Conservation (phyloP, 2,888 invertebrate genomes). For the Callosobruchus maculatus region DNA sequence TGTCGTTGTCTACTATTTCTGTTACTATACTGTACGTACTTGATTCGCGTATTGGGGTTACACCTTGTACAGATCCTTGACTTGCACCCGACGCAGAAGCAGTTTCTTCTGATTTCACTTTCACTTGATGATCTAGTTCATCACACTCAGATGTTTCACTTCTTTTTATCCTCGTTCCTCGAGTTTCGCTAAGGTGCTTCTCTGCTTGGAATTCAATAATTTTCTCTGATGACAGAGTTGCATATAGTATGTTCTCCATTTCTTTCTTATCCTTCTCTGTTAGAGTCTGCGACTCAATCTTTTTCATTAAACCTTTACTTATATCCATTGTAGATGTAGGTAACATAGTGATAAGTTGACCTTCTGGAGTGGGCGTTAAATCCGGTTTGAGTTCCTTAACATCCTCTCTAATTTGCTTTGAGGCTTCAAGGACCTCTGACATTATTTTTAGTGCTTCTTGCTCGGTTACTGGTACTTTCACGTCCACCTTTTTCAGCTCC, state of each 20-base stretch:
- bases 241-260: background rate
- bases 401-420: conserved; percentile 51
- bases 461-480: conserved; percentile 23
- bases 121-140: too few relatives aligned
- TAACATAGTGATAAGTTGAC: conserved; percentile 42
- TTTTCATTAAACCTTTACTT: conserved; percentile 4
- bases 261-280: conserved; percentile 1
- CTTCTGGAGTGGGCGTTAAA: conserved; percentile 53
- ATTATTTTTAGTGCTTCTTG: conserved; percentile 47
- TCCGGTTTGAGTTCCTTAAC: conserved; percentile 53
- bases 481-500: conserved; percentile 17
- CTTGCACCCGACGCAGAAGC: too few relatives aligned
- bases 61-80: too few relatives aligned
- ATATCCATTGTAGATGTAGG: conserved; percentile 22
- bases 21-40: too few relatives aligned
- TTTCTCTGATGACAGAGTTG: too few relatives aligned
- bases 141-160: too few relatives aligned
- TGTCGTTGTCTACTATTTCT: too few relatives aligned
- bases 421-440: conserved; percentile 50
- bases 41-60: too few relatives aligned
- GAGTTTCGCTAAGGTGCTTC: too few relatives aligned
- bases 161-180: too few relatives aligned
- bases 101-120: too few relatives aligned
- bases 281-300: conserved; percentile 1
- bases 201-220: too few relatives aligned